Conservation (phyloP, 2,113 vertebrate genomes). For the Reinhardtius hippoglossoides region DNA sequence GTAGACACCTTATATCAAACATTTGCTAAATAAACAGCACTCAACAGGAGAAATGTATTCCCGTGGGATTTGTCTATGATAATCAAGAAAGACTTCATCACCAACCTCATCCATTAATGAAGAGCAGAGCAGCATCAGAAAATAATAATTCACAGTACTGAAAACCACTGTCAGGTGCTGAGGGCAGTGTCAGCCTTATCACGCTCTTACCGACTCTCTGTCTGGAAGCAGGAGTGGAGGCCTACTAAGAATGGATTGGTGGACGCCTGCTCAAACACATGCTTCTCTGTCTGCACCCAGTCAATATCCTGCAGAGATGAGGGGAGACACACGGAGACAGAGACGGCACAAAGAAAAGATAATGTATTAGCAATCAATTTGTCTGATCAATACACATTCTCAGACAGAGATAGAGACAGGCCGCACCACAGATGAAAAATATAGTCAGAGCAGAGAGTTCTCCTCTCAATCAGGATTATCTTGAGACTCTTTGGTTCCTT, state of each 20-base stretch:
- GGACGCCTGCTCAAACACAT: constrained; percentile 98
- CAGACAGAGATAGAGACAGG: not conserved
- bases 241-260: constrained; percentile 97
- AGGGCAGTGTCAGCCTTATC: not conserved
- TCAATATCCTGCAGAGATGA: constrained; percentile 91
- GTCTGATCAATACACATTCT: constrained; percentile 42
- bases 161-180: not conserved
- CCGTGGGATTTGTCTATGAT: too few species aligned
- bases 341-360: constrained; percentile 8
- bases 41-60: too few species aligned
- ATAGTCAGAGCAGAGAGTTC: not conserved
- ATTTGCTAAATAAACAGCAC: too few species aligned
- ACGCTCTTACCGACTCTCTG: constrained; percentile 93
- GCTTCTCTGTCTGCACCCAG: constrained; percentile 99
- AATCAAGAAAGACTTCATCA: too few species aligned
- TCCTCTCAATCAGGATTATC: not conserved
- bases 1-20: too few species aligned
- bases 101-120: too few species aligned
- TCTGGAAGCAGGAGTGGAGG: constrained; percentile 98
- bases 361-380: constrained; percentile 27
- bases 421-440: not conserved
- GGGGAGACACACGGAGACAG: constrained; percentile 8
- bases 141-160: not conserved
- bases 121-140: not conserved
- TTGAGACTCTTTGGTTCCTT: not conserved